phyloP scores from a whole-genome alignment of 2,797 vertebrate genomes.

The Mormyrops attenuatus region DNA sequence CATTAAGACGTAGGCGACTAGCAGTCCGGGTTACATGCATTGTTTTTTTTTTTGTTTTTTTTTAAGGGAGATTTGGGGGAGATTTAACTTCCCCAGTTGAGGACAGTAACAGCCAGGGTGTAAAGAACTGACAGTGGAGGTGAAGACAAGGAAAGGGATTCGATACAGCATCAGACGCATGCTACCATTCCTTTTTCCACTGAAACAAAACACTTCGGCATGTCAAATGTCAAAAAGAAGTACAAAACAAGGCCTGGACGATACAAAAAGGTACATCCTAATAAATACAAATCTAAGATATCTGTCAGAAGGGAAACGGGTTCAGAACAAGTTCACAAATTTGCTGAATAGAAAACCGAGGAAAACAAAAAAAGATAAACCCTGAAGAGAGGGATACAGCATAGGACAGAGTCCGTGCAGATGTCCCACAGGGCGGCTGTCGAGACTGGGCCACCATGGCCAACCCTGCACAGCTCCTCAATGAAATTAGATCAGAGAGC shows the following conservation, averaged over 20 bases:
- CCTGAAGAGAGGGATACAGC: not conserved
- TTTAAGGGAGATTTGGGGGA: not conserved
- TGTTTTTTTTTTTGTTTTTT: not conserved
- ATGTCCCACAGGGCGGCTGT: not conserved
- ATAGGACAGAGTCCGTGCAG: not conserved
- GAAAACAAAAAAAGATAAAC: not conserved
- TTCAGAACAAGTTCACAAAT: not conserved
- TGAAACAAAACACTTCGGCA: not conserved
- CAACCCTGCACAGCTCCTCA: not conserved
- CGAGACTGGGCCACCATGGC: not conserved
- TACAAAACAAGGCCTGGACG: not conserved
- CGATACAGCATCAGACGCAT: conserved; percentile 23
- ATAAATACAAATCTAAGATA: conserved; percentile 2
- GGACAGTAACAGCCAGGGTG: not conserved
- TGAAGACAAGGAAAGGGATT: not conserved
- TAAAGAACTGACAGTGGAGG: conserved; percentile 10
- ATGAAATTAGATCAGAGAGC: not conserved
- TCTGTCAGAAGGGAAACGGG: not conserved
- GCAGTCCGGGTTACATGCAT: not conserved
- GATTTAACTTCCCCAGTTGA: not conserved
- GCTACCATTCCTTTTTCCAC: conserved; percentile 14
- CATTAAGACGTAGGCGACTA: conserved; percentile 53
- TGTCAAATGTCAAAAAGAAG: not conserved
- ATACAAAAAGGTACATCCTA: not conserved
- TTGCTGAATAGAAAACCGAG: not conserved